A percentile compares a stretch with the other conserved stretches of the same genome.
phyloP scores from a whole-genome alignment of 2,797 vertebrate species.

The Cirrhinus mrigala region DNA sequence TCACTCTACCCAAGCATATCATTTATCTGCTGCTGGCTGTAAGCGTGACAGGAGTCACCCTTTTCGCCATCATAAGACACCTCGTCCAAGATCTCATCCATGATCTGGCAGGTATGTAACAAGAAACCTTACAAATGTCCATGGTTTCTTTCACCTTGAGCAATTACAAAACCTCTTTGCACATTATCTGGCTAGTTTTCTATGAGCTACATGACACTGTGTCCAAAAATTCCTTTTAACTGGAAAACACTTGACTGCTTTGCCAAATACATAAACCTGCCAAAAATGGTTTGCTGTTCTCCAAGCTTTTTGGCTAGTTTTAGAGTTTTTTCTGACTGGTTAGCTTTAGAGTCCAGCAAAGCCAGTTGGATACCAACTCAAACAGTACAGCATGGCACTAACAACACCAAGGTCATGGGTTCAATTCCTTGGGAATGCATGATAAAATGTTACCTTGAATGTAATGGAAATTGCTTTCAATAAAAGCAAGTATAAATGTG shows the following conservation, averaged over 20 bases:
- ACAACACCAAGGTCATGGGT: too few relatives aligned
- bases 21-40: conserved; percentile 78
- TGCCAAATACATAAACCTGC: background rate
- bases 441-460: too few relatives aligned
- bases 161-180: background rate
- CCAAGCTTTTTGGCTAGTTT: background rate
- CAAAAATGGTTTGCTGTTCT: background rate
- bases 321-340: background rate
- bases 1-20: conserved; percentile 73
- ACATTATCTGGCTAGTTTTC: background rate
- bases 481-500: background rate
- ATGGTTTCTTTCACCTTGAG: background rate
- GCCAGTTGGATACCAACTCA: background rate
- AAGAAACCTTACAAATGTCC: background rate
- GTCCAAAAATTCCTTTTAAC: background rate
- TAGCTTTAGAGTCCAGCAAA: background rate
- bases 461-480: background rate
- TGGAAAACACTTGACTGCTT: conserved; percentile 4
- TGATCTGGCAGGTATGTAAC: conserved; percentile 76
- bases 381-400: background rate
- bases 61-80: conserved; percentile 81
- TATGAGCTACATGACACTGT: background rate
- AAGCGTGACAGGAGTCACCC: conserved; percentile 71
- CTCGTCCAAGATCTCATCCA: conserved; percentile 82
- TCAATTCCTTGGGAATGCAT: too few relatives aligned